These are phyloP conservation scores for Antennarius striatus DNA, from an alignment of 2,113 vertebrate genomes.

Conservation along the genomic window DNA sequence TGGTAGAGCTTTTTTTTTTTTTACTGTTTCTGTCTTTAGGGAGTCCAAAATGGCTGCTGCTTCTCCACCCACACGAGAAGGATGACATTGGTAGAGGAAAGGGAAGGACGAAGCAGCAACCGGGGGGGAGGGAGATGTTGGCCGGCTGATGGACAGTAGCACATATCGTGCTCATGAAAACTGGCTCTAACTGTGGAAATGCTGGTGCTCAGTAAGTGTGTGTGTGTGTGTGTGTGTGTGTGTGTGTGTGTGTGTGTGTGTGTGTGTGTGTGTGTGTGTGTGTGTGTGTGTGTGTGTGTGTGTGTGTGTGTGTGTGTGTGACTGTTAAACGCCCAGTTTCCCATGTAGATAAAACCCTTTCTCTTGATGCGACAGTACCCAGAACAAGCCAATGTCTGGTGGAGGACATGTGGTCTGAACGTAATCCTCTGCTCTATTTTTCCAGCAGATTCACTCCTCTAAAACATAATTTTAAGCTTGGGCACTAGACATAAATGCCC, in stretches of 20 bases:
- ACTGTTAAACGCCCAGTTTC: slow-evolving; percentile 36
- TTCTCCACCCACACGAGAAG: slow-evolving; percentile 48
- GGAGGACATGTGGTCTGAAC: slow-evolving; percentile 68
- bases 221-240: background rate
- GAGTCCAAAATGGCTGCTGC: slow-evolving; percentile 67
- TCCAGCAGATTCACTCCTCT: slow-evolving; percentile 69
- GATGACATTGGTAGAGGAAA: slow-evolving; percentile 67
- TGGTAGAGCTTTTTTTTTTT: slow-evolving; percentile 14
- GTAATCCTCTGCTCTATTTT: slow-evolving; percentile 79
- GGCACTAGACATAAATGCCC: slow-evolving; percentile 73
- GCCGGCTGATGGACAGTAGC: slow-evolving; percentile 49
- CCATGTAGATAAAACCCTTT: slow-evolving; percentile 65
- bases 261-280: background rate
- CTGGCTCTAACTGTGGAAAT: slow-evolving; percentile 18
- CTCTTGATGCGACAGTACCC: slow-evolving; percentile 52
- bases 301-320: slow-evolving; percentile 4
- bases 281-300: background rate
- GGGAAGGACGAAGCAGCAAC: slow-evolving; percentile 47
- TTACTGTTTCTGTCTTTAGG: slow-evolving; percentile 26
- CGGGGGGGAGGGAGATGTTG: slow-evolving; percentile 22
- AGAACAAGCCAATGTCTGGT: slow-evolving; percentile 67
- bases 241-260: background rate
- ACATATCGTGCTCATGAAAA: slow-evolving; percentile 15
- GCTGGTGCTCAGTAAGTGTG: background rate
- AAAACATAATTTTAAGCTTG: slow-evolving; percentile 75